Evolutionary conservation across 2,888 invertebrate genomes (phyloP).

Genomic region (Caenorhabditis doughertyi): DNA sequence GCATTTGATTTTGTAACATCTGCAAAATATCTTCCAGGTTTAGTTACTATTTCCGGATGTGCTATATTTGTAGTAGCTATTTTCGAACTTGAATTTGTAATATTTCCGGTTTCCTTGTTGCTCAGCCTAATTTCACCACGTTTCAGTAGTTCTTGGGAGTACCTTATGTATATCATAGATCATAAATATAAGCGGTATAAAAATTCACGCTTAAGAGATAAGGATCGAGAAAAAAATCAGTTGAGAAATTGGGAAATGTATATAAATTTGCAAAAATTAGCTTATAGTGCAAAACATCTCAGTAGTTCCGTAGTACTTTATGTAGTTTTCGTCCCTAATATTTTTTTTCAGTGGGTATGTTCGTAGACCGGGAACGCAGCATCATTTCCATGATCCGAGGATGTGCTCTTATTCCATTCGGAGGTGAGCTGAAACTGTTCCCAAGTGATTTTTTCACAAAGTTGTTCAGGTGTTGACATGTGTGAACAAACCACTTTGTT

Average conservation of each 20-base stretch:
- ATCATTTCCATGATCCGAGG: slow-evolving; percentile 80
- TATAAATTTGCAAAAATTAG: too few relatives aligned
- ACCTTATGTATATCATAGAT: too few relatives aligned
- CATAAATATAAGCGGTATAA: too few relatives aligned
- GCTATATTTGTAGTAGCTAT: neutral
- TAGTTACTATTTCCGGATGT: neutral
- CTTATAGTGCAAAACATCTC: too few relatives aligned
- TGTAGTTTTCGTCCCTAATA: too few relatives aligned
- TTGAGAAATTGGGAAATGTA: too few relatives aligned
- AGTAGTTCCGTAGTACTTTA: too few relatives aligned
- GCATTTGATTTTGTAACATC: neutral
- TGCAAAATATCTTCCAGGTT: neutral
- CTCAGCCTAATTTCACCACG: neutral
- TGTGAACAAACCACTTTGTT: slow-evolving; percentile 78
- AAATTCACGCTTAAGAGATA: too few relatives aligned
- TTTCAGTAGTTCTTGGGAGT: slow-evolving; percentile 1
- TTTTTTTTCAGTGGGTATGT: slow-evolving; percentile 80
- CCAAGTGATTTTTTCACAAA: too few relatives aligned
- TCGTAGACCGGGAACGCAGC: slow-evolving; percentile 76
- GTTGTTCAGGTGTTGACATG: slow-evolving; percentile 79
- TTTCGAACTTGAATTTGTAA: slow-evolving; percentile 21
- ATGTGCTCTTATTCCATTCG: slow-evolving; percentile 79
- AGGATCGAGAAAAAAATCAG: too few relatives aligned
- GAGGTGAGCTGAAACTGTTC: slow-evolving; percentile 62
- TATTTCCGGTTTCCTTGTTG: slow-evolving; percentile 10